phyloP scores from a whole-genome alignment of 2,113 vertebrate species.

The Amazona guildingii region DNA sequence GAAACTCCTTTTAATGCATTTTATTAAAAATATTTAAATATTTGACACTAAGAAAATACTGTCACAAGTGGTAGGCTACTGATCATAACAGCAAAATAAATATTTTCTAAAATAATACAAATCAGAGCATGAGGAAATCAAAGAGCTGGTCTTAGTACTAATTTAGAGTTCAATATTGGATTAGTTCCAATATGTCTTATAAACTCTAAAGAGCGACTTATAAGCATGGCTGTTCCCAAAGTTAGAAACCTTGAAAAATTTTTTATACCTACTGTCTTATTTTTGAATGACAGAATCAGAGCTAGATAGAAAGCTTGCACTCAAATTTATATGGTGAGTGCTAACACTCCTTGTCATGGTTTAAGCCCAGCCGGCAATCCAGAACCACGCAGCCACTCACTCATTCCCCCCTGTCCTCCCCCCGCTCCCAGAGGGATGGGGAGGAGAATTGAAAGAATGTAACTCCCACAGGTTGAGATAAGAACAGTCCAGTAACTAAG shows the following conservation, averaged over 20 bases:
- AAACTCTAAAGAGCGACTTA: background rate
- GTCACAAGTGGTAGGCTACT: background rate
- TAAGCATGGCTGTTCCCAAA: background rate
- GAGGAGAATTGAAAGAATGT: no score
- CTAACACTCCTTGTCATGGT: background rate
- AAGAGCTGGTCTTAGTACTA: background rate
- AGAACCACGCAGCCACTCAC: no score
- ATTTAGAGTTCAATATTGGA: background rate
- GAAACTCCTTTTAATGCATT: background rate
- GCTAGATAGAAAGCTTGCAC: background rate
- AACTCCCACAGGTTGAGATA: no score
- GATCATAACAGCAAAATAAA: background rate
- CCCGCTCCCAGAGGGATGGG: no score
- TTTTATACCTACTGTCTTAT: background rate
- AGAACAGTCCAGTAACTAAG: no score
- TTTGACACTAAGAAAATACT: background rate
- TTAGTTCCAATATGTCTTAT: background rate
- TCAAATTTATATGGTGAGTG: background rate
- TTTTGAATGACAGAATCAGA: background rate
- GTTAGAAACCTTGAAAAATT: background rate
- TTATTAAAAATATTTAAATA: background rate
- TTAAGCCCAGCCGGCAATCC: no score
- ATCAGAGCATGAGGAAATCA: background rate
- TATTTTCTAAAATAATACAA: background rate
- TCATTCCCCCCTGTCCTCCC: no score